Percentiles rank a stretch among this genome's conserved stretches.
These are phyloP conservation scores for Pachypanchax playfairii DNA, from an alignment of 2,113 vertebrate species.

Conservation along the genomic window DNA sequence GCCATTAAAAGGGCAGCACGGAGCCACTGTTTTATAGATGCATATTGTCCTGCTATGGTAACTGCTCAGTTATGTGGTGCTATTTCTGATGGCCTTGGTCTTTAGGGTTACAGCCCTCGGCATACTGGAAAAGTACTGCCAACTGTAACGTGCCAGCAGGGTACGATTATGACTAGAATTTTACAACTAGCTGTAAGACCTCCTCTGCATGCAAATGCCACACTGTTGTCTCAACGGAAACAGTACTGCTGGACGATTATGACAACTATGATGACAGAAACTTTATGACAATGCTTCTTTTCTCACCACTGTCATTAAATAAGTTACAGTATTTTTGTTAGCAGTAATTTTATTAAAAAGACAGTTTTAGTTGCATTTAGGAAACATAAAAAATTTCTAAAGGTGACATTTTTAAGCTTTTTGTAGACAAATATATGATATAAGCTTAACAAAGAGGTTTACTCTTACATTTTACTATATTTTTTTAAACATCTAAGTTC, in stretches of 20 bases:
- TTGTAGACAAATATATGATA: too few species aligned
- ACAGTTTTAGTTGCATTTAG: background rate
- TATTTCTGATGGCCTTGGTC: conserved; percentile 35
- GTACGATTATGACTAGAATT: conserved; percentile 11
- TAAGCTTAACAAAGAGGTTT: too few species aligned
- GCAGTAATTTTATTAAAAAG: background rate
- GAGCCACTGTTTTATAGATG: conserved; percentile 63
- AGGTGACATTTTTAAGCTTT: too few species aligned
- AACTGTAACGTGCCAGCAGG: conserved; percentile 12
- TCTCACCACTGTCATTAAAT: background rate
- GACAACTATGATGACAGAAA: background rate
- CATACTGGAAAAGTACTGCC: conserved; percentile 44
- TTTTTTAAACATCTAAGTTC: too few species aligned
- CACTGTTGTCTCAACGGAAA: conserved; percentile 2
- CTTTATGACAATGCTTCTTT: background rate
- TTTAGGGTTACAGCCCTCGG: conserved; percentile 52
- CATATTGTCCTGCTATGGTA: conserved; percentile 59
- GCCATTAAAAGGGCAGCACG: conserved; percentile 59
- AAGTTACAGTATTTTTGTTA: background rate
- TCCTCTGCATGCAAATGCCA: conserved; percentile 14
- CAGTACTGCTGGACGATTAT: conserved; percentile 14
- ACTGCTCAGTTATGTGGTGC: conserved; percentile 30
- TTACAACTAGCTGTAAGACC: conserved; percentile 23
- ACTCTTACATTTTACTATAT: too few species aligned
- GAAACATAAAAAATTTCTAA: too few species aligned